These are phyloP conservation scores for Dioctria linearis DNA, from an alignment of 2,888 invertebrate species.

Conservation along the genomic window DNA sequence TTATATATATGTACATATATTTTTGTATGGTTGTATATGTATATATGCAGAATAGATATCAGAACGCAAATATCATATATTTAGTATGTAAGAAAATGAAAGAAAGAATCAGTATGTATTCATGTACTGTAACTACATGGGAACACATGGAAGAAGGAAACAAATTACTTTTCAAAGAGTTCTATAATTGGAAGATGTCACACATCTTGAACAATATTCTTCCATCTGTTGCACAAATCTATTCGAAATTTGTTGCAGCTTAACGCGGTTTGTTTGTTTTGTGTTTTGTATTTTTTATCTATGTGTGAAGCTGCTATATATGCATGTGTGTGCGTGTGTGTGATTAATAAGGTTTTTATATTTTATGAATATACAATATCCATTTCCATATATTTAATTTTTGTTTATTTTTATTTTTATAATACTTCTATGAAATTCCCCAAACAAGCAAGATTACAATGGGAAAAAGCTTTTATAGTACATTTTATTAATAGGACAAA, in stretches of 20 bases:
- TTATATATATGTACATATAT: background rate
- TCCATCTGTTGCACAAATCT: background rate
- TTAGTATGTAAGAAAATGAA: background rate
- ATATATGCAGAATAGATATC: background rate
- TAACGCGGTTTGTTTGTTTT: too few species aligned
- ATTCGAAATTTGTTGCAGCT: background rate
- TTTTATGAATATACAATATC: too few species aligned
- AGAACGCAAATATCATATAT: background rate
- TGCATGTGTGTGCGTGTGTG: too few species aligned
- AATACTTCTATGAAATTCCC: too few species aligned
- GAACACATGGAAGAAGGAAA: background rate
- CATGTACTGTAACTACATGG: background rate
- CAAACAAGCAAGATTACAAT: too few species aligned
- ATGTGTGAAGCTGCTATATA: too few species aligned
- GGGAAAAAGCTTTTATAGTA: too few species aligned
- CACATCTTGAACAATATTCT: constrained; percentile 13
- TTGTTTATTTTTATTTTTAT: too few species aligned
- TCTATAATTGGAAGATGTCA: constrained; percentile 34
- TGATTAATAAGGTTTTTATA: too few species aligned
- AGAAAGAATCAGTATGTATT: background rate
- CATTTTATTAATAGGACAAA: too few species aligned
- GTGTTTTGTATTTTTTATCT: too few species aligned
- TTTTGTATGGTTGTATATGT: background rate
- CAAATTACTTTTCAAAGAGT: constrained; percentile 33
- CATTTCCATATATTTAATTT: too few species aligned